phyloP scores from a whole-genome alignment of 2,888 invertebrate genomes.

The Tuta absoluta region DNA sequence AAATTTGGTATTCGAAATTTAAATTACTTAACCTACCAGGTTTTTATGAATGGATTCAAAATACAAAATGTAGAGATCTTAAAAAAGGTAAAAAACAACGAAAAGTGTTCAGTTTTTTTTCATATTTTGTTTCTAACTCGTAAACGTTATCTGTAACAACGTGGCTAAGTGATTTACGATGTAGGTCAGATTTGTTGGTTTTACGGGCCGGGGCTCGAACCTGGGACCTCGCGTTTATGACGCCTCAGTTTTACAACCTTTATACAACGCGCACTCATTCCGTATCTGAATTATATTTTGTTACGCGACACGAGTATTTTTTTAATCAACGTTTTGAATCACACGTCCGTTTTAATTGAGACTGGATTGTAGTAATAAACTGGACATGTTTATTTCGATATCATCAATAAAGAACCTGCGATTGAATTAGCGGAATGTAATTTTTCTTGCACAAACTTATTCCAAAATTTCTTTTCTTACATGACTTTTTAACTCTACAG shows the following conservation, averaged over 20 bases:
- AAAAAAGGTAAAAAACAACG: slow-evolving; percentile 13
- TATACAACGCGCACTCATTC: slow-evolving; percentile 54
- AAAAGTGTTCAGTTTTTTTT: slow-evolving; percentile 32
- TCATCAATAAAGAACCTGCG: slow-evolving; percentile 13
- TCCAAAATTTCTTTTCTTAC: neutral
- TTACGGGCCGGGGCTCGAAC: slow-evolving; percentile 67
- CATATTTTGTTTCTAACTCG: slow-evolving; percentile 65
- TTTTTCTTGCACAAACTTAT: slow-evolving; percentile 12
- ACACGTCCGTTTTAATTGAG: slow-evolving; percentile 23
- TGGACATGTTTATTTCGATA: slow-evolving; percentile 9
- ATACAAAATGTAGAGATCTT: neutral
- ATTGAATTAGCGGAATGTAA: slow-evolving; percentile 12
- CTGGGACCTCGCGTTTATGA: slow-evolving; percentile 71
- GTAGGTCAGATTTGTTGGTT: slow-evolving; percentile 79
- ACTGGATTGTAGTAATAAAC: slow-evolving; percentile 10
- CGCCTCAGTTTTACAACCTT: slow-evolving; percentile 67
- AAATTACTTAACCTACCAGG: no score
- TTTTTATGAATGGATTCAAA: neutral
- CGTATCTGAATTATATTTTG: slow-evolving; percentile 47
- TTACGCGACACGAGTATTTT: slow-evolving; percentile 45
- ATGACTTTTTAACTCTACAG: no score
- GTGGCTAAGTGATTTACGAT: slow-evolving; percentile 80
- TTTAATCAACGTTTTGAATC: slow-evolving; percentile 21
- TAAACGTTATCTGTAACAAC: slow-evolving; percentile 76
- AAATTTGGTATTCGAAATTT: no score